phyloP scores from a whole-genome alignment of 2,888 invertebrate species.

The Synanthedon vespiformis region DNA sequence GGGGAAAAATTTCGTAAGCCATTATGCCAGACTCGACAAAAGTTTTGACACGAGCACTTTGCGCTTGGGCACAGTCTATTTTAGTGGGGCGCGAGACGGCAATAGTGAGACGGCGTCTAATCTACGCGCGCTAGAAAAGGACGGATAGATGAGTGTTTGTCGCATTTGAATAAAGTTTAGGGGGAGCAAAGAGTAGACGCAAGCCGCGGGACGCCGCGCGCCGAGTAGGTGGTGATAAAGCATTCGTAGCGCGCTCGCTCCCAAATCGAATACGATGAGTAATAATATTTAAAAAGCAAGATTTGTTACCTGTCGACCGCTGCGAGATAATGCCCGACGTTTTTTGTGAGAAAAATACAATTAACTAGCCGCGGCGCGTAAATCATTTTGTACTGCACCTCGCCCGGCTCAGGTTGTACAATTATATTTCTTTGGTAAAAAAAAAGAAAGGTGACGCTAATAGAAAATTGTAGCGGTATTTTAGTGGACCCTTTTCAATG shows the following conservation, averaged over 20 bases:
- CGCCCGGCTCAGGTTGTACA: conserved; percentile 57
- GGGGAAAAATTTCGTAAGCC: conserved; percentile 70
- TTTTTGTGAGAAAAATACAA: conserved; percentile 66
- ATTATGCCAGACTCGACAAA: conserved; percentile 63
- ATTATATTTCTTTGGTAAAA: conserved; percentile 47
- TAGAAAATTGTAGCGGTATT: conserved; percentile 35
- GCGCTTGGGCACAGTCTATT: conserved; percentile 71
- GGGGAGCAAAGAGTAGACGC: conserved; percentile 57
- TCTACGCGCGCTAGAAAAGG: conserved; percentile 40
- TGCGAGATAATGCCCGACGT: conserved; percentile 55
- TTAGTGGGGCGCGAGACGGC: conserved; percentile 60
- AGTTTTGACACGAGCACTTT: conserved; percentile 69
- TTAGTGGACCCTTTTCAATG: conserved; percentile 23
- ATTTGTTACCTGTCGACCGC: conserved; percentile 69
- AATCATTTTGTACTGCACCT: conserved; percentile 52
- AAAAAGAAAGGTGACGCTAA: conserved; percentile 42
- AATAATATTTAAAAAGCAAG: conserved; percentile 69
- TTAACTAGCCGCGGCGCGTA: conserved; percentile 57
- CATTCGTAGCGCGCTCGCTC: conserved; percentile 60
- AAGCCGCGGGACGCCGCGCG: conserved; percentile 63
- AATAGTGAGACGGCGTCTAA: conserved; percentile 36
- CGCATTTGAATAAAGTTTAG: conserved; percentile 68
- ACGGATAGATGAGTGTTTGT: conserved; percentile 56
- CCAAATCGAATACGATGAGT: conserved; percentile 70
- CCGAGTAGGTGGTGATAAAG: conserved; percentile 72